Conservation (phyloP, 2,888 invertebrate species). For the Elegia similella region DNA sequence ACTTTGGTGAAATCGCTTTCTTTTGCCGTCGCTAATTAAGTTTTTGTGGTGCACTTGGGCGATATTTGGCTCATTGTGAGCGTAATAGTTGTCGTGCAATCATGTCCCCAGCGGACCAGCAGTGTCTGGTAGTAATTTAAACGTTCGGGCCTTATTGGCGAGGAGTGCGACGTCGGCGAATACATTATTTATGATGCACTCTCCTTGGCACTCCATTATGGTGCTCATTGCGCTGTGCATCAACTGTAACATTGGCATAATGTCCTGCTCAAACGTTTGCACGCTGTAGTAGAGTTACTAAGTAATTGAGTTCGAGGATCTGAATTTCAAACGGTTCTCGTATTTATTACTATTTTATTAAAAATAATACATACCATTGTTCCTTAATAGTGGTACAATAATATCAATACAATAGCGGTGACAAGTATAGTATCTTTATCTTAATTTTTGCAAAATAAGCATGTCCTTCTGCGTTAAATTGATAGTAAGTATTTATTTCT, state of each 20-base stretch:
- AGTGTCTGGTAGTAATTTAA: conserved; percentile 39
- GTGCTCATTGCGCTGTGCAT: conserved; percentile 41
- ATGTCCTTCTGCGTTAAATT: too few relatives aligned
- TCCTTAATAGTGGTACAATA: too few relatives aligned
- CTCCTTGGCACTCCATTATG: conserved; percentile 41
- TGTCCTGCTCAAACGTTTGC: conserved; percentile 40
- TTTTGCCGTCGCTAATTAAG: conserved; percentile 50
- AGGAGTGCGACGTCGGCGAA: conserved; percentile 30
- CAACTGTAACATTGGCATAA: conserved; percentile 48
- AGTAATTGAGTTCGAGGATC: neutral
- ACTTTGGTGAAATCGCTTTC: conserved; percentile 57
- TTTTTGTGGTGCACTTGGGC: conserved; percentile 30
- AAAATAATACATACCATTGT: too few relatives aligned
- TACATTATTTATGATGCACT: conserved; percentile 55
- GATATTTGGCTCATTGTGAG: conserved; percentile 38
- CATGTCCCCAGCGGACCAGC: conserved; percentile 25
- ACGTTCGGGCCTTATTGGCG: conserved; percentile 21
- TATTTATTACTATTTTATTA: neutral
- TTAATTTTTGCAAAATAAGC: too few relatives aligned
- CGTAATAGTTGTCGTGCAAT: conserved; percentile 35
- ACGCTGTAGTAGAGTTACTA: neutral
- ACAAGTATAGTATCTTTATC: too few relatives aligned
- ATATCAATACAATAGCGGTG: too few relatives aligned
- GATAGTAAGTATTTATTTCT: too few relatives aligned
- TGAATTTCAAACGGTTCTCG: neutral